Base-by-base conservation (phyloP, 2,888 invertebrate genomes). In the Pseudococcus viburni region DNA sequence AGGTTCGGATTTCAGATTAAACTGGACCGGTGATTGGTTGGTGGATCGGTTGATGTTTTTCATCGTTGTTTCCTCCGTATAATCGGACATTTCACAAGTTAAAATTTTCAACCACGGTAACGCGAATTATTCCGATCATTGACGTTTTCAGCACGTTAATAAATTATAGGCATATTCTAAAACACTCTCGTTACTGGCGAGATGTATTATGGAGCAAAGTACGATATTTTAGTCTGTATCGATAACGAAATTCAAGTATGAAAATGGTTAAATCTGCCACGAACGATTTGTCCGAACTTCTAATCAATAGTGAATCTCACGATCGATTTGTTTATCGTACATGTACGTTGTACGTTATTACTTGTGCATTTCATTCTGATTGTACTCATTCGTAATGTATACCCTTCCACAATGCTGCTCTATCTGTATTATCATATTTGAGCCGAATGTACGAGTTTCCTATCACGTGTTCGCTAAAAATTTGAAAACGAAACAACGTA, bases 1-100 rank as follows among this genome's bases (percentile, higher is more conserved):
- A 9, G 26, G 4, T 26, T 87, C 87, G 17, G 87, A 87, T 48
- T 51, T 87, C 11, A 26, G n/a, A 77, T 87, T 77, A 33, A 73
- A 73, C 33, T 33, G 73, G 11, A 68, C 42, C 51, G 85, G 85
- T 8, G 85, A 85, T 22, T 48, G 51, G 17, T 39, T 85, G 15
- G 8, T 26, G 0, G 86, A 59, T 46, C 80, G 80, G 19, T 9
- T 39, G 86, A 19, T 22, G 15, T 86, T 68, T 46, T 64, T 86
- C 86, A 46, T 19, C 7, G 46, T 0, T 8, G 39, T 68, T 19
- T 68, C 86, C 19, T 86, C 86, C 68, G 33, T 19, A 17, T 46
- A 86, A 0, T 86, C 86, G 33, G 86, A 64, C 86, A 86, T 86
- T 26, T 19, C 42, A 26, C 19, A 39, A 85, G 15, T 64, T 64